These are phyloP conservation scores for Agrilus biguttatus DNA, from an alignment of 2,888 invertebrate genomes.

Conservation along the genomic window DNA sequence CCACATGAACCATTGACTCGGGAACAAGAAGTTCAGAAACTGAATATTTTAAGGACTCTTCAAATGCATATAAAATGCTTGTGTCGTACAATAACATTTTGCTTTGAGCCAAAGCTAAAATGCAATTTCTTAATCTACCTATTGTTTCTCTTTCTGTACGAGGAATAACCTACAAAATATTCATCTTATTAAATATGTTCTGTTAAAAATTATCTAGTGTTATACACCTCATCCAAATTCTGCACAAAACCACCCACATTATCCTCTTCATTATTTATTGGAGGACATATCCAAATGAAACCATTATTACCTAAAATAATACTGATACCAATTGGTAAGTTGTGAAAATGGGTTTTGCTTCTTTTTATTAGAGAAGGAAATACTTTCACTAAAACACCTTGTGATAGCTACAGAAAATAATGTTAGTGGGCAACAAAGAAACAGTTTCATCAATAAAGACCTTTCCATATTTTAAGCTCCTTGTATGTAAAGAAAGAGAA, in stretches of 20 bases:
- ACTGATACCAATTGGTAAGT: slow-evolving; percentile 79
- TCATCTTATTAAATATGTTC: slow-evolving; percentile 3
- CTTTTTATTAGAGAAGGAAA: slow-evolving; percentile 83
- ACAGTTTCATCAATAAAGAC: slow-evolving; percentile 27
- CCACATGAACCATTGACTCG: slow-evolving; percentile 74
- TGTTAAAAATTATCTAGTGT: slow-evolving; percentile 2
- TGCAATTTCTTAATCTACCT: slow-evolving; percentile 77
- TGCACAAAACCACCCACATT: slow-evolving; percentile 64
- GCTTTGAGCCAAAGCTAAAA: slow-evolving; percentile 70
- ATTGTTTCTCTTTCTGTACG: slow-evolving; percentile 71
- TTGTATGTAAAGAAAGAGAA: slow-evolving; percentile 81
- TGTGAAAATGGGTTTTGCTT: slow-evolving; percentile 92
- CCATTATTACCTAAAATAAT: slow-evolving; percentile 95
- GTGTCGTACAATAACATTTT: slow-evolving; percentile 87
- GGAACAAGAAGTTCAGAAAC: slow-evolving; percentile 68
- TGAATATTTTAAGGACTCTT: slow-evolving; percentile 69
- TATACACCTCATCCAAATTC: slow-evolving; percentile 46
- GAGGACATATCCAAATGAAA: slow-evolving; percentile 83
- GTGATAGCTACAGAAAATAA: slow-evolving; percentile 48
- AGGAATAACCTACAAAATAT: slow-evolving; percentile 48
- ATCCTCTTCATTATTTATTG: slow-evolving; percentile 44
- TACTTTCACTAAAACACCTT: slow-evolving; percentile 81
- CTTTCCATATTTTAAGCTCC: slow-evolving; percentile 95
- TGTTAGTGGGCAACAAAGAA: neutral
- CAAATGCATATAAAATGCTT: slow-evolving; percentile 79